Conservation (phyloP, 2,888 invertebrate species). For the Zaprionus obscuricornis region DNA sequence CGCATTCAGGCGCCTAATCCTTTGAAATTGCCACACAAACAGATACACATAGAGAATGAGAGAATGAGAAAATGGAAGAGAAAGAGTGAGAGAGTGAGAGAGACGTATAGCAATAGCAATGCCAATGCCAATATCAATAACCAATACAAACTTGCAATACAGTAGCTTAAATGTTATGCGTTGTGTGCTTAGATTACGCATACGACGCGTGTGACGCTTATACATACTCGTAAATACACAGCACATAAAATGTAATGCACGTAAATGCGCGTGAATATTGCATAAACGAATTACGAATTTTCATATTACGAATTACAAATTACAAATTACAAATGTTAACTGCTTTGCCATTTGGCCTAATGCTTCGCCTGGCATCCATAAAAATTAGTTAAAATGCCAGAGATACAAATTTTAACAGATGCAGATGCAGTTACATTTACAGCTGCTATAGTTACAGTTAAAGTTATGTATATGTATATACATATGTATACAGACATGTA, state of each 20-base stretch:
- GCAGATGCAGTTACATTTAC: constrained; percentile 8
- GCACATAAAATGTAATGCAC: constrained; percentile 66
- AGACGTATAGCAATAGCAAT: constrained; percentile 42
- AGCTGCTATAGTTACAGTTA: no score
- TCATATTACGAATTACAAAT: constrained; percentile 50
- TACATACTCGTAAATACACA: constrained; percentile 64
- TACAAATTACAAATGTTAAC: constrained; percentile 58
- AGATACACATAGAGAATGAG: neutral
- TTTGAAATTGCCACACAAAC: constrained; percentile 68
- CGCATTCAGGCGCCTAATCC: constrained; percentile 72
- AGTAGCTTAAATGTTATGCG: constrained; percentile 40
- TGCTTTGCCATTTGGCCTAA: constrained; percentile 28
- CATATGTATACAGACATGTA: constrained; percentile 17
- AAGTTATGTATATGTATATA: neutral
- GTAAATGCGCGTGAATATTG: constrained; percentile 59
- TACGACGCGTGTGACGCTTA: constrained; percentile 56
- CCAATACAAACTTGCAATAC: constrained; percentile 28
- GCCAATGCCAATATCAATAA: constrained; percentile 11
- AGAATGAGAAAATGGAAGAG: no score
- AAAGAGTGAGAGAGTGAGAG: no score
- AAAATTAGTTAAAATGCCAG: constrained; percentile 65
- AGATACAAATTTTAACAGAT: constrained; percentile 3
- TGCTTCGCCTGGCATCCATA: no score
- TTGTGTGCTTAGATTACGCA: constrained; percentile 60
- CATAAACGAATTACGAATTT: constrained; percentile 50